Base-by-base conservation (phyloP, 1,140 invertebrate species). In the Drosophila nebulosa region DNA sequence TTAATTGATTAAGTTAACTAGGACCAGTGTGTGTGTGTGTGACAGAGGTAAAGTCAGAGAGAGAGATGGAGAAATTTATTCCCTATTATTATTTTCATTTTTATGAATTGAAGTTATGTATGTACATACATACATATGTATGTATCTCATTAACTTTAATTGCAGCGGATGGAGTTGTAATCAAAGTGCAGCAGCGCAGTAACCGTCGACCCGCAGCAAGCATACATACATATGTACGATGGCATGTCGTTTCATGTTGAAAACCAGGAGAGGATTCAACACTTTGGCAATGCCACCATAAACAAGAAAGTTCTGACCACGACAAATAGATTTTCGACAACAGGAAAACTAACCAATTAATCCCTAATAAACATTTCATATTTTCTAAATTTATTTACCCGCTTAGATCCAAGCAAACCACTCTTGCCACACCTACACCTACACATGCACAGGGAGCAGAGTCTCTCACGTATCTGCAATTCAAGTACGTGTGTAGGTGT, bases 141-240 rank as follows among this genome's bases (percentile, higher is more conserved):
- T n/a, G n/a, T n/a, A n/a, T n/a, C n/a, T n/a, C n/a, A 85, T 85
- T 81, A 85, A 81, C 81, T 71, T 60, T 65, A 81, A 86, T 86
- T 86, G 81, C 64, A 50, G 65, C 26, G 27, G 46, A 75, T 81
- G 74, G 50, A 36, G 62, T 36, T 24, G 53, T 50, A 67, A 60
- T 74, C 61, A 74, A 74, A 73, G 56, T 72, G 62, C 71, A 72
- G 35, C 35, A 72, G 35, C 35, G 2, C 12, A 0, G 35, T 36
- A 3, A 12, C 7, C 18, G 51, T 55, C 39, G 35, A 26, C 35
- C 32, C 22, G 36, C 57, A 10, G 39, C 52, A 53, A 42, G 2
- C 57, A 59, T 18, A 10, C 36, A 9, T 32, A 12, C 30, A 32
- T 32, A 32, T 4, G 4, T 30, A 30, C 27, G 10, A 9, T 3